Conservation (phyloP, 2,113 vertebrate species). For the Pygoscelis antarcticus region DNA sequence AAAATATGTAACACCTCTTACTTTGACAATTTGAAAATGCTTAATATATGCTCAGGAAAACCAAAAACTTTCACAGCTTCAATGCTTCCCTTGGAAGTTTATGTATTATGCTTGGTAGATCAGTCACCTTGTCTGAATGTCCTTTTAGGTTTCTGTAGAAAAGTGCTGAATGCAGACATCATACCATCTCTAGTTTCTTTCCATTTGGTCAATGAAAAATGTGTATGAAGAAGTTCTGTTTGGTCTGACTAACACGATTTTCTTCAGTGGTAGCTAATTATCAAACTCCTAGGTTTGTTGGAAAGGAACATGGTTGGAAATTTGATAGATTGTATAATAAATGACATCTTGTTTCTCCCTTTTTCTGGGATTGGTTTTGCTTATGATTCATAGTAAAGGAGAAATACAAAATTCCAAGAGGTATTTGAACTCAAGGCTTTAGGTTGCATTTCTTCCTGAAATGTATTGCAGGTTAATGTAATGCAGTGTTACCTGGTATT, state of each 20-base stretch:
- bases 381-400: background rate
- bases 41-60: background rate
- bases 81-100: background rate
- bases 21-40: background rate
- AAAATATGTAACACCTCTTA: background rate
- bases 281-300: background rate
- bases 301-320: background rate
- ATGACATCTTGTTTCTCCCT: background rate
- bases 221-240: background rate
- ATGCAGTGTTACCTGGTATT: background rate
- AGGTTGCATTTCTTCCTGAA: background rate
- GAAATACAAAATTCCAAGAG: background rate
- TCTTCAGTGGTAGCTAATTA: background rate
- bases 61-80: background rate
- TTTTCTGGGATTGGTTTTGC: background rate
- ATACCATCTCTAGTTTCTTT: background rate
- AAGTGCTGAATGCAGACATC: background rate
- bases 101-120: background rate
- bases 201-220: background rate
- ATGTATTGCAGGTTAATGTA: background rate
- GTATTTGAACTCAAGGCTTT: background rate
- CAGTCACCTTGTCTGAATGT: background rate
- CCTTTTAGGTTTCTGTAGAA: background rate
- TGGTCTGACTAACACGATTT: background rate
- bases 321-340: background rate